Evolutionary conservation across 1,140 invertebrate genomes (phyloP), one percentile per base, ranked within the genome.

Genomic region (Prorops nasuta): DNA sequence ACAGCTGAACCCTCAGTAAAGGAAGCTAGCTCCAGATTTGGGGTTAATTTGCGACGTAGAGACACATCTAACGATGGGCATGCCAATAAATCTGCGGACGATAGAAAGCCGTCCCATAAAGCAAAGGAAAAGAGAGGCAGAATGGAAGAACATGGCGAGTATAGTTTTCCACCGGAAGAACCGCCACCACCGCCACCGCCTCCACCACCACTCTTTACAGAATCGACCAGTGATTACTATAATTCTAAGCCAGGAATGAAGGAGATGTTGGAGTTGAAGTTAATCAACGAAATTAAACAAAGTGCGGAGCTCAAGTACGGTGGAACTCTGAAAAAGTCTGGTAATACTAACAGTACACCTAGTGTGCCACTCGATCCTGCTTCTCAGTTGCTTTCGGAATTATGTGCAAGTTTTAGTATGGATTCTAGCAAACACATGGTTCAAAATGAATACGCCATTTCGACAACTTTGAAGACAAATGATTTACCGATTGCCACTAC

Each of bases 231-330:
- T 10, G 61, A 66, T 28, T 48, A 61, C 4, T 77, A 76, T 12
- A 71, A 64, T 19, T 61, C 63, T 1, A 76, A 77, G 24, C 75
- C 75, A 1, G 79, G 80, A 44, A 81, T 84, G 79, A 91, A 91
- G 61, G 89, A 92, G 66, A 89, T 91, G 83, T 75, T 90, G 9
- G 88, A 90, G 63, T 64, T 89, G 3, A 89, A 90, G 71, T 69
- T 90, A 14, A 86, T 90, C 8, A 86, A 89, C 9, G 89, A 92
- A 71, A 91, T 91, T 16, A 91, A 90, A 67, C 86, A 89, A 58
- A 78, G 84, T 45, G 84, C 86, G 2, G 87, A 91, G 60, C 81
- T 83, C 44, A 87, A 83, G 43, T 49, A 67, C 36, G 58, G 76
- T 24, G 42, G 20, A 19, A 20, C 51, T 45, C 12, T 44, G 3